These are phyloP conservation scores for Philotrypesis tridentata DNA, from an alignment of 1,140 invertebrate genomes.

Conservation along the genomic window DNA sequence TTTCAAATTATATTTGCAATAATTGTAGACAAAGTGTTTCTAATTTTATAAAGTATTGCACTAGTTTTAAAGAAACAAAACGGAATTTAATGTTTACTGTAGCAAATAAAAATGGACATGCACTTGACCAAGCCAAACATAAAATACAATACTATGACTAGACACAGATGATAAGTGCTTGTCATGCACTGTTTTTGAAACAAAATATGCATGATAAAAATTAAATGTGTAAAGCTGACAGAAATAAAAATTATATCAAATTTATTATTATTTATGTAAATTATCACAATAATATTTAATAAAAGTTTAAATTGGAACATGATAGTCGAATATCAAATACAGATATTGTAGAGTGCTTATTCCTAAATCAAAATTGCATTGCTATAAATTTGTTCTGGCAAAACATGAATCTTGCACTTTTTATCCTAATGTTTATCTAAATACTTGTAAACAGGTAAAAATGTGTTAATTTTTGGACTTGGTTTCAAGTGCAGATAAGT, in stretches of 20 bases:
- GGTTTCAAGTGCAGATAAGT: conserved; percentile 47
- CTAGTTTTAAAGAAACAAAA: conserved; percentile 15
- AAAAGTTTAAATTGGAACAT: too few species aligned
- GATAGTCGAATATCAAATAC: background rate
- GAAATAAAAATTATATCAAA: conserved; percentile 3
- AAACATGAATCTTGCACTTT: conserved; percentile 29
- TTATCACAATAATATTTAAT: background rate
- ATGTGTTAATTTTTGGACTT: conserved; percentile 38
- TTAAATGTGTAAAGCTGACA: conserved; percentile 28
- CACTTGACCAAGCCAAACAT: conserved; percentile 49
- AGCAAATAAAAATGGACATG: conserved; percentile 42
- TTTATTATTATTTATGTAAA: conserved; percentile 1
- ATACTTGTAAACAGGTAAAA: too few species aligned
- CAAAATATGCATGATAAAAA: conserved; percentile 42
- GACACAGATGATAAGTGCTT: conserved; percentile 46
- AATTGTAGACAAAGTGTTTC: background rate
- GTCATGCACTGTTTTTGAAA: conserved; percentile 43
- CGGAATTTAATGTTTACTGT: background rate
- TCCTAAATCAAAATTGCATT: conserved; percentile 20
- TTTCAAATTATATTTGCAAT: conserved; percentile 15
- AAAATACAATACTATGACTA: conserved; percentile 39
- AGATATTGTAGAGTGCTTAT: background rate
- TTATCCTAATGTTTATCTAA: background rate
- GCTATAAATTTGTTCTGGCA: conserved; percentile 12
- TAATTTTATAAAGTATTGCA: conserved; percentile 3